Percentiles rank a stretch among this genome's conserved stretches.
These are phyloP conservation scores for Cosmia pyralina DNA, from an alignment of 2,888 invertebrate genomes.

Conservation along the genomic window DNA sequence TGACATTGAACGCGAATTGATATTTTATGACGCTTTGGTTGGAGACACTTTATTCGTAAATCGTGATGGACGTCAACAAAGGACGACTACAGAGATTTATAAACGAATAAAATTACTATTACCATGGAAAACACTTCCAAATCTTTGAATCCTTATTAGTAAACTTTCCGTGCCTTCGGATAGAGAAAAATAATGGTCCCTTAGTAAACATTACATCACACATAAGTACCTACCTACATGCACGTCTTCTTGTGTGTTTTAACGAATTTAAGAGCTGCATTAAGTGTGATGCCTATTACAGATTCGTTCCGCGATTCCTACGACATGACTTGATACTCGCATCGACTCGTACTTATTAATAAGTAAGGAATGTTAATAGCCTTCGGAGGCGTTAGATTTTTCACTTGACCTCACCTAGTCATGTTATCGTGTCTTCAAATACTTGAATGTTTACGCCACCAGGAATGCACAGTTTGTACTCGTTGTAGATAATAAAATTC, in stretches of 20 bases:
- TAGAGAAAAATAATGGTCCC: constrained; percentile 11
- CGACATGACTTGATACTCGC: constrained; percentile 70
- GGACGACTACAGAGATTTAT: constrained; percentile 27
- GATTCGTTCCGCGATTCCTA: constrained; percentile 75
- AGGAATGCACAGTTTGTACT: constrained; percentile 71
- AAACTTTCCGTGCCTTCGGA: constrained; percentile 12
- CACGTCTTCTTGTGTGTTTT: constrained; percentile 32
- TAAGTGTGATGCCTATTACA: constrained; percentile 61
- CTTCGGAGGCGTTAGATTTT: constrained; percentile 76
- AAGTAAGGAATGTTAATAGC: constrained; percentile 80
- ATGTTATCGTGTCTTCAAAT: constrained; percentile 73
- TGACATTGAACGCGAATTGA: constrained; percentile 63
- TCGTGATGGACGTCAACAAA: constrained; percentile 47
- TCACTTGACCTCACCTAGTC: constrained; percentile 76
- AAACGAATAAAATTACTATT: constrained; percentile 16
- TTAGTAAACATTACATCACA: constrained; percentile 23
- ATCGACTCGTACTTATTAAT: constrained; percentile 74
- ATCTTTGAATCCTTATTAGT: constrained; percentile 17
- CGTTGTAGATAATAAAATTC: constrained; percentile 77
- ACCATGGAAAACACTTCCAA: constrained; percentile 10
- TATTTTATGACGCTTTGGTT: constrained; percentile 50
- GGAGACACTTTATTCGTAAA: constrained; percentile 50
- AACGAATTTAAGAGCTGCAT: constrained; percentile 47
- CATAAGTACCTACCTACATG: too few species aligned
- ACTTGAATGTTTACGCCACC: constrained; percentile 73